phyloP scores from a whole-genome alignment of 2,888 invertebrate species.

The Melanophora roralis region DNA sequence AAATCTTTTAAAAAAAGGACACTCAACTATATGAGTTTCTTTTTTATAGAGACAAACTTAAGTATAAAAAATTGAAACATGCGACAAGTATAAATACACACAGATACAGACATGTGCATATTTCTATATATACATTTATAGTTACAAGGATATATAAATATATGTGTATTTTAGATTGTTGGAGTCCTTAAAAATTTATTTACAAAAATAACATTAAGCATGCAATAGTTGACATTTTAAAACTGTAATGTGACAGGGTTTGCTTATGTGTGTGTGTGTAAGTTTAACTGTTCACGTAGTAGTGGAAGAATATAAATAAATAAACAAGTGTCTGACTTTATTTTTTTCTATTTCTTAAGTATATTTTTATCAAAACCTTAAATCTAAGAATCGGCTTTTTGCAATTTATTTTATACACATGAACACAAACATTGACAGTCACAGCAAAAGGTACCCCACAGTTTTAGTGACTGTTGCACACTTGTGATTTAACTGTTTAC shows the following conservation, averaged over 20 bases:
- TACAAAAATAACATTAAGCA: conserved; percentile 46
- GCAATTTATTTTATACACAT: conserved; percentile 25
- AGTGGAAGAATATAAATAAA: conserved; percentile 7
- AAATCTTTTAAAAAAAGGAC: background rate
- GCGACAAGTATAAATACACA: no score
- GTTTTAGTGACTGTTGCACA: no score
- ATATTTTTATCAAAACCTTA: conserved; percentile 32
- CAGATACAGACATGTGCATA: no score
- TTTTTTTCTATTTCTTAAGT: background rate
- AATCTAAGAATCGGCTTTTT: conserved; percentile 30
- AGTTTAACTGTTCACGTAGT: background rate
- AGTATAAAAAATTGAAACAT: background rate
- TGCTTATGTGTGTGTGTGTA: background rate
- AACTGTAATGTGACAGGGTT: background rate
- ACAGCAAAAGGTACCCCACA: no score
- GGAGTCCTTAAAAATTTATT: no score
- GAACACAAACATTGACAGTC: no score
- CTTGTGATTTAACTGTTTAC: no score
- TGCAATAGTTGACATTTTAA: conserved; percentile 26
- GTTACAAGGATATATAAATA: no score
- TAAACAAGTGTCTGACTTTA: conserved; percentile 19
- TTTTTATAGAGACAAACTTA: background rate
- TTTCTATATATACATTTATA: no score
- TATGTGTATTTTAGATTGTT: no score
- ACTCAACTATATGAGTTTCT: conserved; percentile 5